phyloP scores from a whole-genome alignment of 2,888 invertebrate genomes.

The Polietes domitor region DNA sequence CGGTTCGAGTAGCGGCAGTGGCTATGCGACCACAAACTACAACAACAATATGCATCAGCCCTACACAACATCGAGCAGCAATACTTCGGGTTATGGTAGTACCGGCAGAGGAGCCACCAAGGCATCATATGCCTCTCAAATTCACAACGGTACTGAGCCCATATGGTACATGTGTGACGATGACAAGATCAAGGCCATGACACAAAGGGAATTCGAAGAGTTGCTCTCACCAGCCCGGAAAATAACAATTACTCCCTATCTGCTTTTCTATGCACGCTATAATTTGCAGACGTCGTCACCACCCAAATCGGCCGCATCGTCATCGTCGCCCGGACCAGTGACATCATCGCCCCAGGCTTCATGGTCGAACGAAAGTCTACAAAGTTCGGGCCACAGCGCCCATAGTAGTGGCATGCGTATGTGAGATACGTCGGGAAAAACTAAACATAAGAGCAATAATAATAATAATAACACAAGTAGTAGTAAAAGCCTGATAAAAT shows the following conservation, averaged over 20 bases:
- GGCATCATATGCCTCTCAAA: constrained; percentile 57
- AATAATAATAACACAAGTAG: constrained; percentile 45
- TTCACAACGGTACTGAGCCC: constrained; percentile 74
- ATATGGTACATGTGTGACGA: constrained; percentile 95
- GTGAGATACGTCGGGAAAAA: constrained; percentile 70
- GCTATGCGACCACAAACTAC: constrained; percentile 54
- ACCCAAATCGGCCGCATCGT: constrained; percentile 55
- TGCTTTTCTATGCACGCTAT: constrained; percentile 90
- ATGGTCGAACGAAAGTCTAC: constrained; percentile 77
- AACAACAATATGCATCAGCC: constrained; percentile 64
- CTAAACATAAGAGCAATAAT: constrained; percentile 59
- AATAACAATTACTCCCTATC: constrained; percentile 92
- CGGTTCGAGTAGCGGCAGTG: constrained; percentile 65
- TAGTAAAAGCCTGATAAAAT: constrained; percentile 64
- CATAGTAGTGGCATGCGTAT: constrained; percentile 69
- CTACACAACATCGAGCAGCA: constrained; percentile 67
- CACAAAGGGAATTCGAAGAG: constrained; percentile 89
- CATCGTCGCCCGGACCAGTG: constrained; percentile 67
- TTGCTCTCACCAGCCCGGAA: constrained; percentile 87
- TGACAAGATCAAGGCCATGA: constrained; percentile 90
- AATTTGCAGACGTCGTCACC: constrained; percentile 79
- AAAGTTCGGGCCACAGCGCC: constrained; percentile 68
- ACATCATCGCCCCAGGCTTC: constrained; percentile 69
- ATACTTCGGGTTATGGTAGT: constrained; percentile 78
- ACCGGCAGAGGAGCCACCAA: constrained; percentile 70